Conservation (phyloP, 2,113 vertebrate species). For the Seriola aureovittata region DNA sequence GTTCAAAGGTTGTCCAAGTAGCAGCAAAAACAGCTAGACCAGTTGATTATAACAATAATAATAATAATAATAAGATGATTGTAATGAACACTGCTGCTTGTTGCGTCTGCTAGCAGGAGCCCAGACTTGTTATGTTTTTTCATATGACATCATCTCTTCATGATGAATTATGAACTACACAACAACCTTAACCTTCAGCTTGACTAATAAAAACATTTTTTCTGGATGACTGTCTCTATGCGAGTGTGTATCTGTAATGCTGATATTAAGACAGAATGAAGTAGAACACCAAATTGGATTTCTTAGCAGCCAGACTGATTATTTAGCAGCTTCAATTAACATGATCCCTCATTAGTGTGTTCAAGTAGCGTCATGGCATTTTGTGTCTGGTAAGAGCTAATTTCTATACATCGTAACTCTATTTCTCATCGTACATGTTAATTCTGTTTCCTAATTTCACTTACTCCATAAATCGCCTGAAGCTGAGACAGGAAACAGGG, state of each 20-base stretch:
- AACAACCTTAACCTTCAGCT: not conserved
- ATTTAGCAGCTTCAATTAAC: conserved; percentile 63
- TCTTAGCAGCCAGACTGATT: conserved; percentile 41
- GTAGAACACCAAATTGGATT: conserved; percentile 50
- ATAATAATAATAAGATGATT: too few species aligned
- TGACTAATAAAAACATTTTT: not conserved
- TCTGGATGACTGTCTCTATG: not conserved
- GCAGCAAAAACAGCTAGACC: too few species aligned
- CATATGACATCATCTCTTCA: not conserved
- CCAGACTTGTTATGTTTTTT: not conserved
- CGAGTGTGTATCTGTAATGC: conserved; percentile 17
- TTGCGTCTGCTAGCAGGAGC: not conserved
- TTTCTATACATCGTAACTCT: not conserved
- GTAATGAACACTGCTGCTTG: not conserved
- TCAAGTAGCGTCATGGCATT: conserved; percentile 19
- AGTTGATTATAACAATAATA: too few species aligned
- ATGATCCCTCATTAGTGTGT: conserved; percentile 43
- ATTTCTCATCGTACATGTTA: too few species aligned
- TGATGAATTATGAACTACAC: not conserved
- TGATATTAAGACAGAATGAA: conserved; percentile 44
- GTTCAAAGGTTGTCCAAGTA: too few species aligned
- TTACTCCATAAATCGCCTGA: not conserved
- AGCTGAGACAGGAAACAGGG: too few species aligned
- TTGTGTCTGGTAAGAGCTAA: not conserved
- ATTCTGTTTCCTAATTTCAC: not conserved